phyloP scores from a whole-genome alignment of 2,888 invertebrate species.

The Cerastis rubricosa region DNA sequence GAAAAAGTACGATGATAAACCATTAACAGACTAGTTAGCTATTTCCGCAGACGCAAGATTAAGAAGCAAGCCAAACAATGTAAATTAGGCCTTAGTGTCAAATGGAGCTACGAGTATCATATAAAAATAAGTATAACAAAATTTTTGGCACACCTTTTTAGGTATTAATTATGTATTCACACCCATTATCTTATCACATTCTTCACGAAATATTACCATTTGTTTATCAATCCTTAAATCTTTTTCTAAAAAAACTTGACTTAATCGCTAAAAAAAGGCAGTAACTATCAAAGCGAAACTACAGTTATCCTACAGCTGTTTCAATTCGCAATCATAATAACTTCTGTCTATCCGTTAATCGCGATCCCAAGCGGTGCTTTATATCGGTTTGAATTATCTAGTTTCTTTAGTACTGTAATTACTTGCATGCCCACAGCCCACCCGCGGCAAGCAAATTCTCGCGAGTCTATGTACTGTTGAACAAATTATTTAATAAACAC shows the following conservation, averaged over 20 bases:
- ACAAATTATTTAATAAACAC: neutral
- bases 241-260: neutral
- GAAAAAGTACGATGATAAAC: neutral
- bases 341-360: slow-evolving; percentile 37
- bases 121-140: neutral
- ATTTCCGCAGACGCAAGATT: slow-evolving; percentile 27
- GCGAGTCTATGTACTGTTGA: slow-evolving; percentile 47
- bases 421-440: slow-evolving; percentile 71
- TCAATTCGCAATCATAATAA: slow-evolving; percentile 35
- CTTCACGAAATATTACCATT: slow-evolving; percentile 8
- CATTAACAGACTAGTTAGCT: slow-evolving; percentile 23
- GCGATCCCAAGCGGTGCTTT: slow-evolving; percentile 49
- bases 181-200: slow-evolving; percentile 18
- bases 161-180: slow-evolving; percentile 14
- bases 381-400: slow-evolving; percentile 62
- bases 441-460: slow-evolving; percentile 73
- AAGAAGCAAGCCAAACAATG: slow-evolving; percentile 12
- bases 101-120: slow-evolving; percentile 15
- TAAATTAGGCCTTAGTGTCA: slow-evolving; percentile 3
- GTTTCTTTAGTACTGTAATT: slow-evolving; percentile 71
- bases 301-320: slow-evolving; percentile 27
- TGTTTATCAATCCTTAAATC: neutral
- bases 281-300: slow-evolving; percentile 8
- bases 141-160: slow-evolving; percentile 25
- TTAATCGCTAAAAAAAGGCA: neutral